A percentile compares a stretch with the other conserved stretches of the same genome.
Conservation (phyloP, 2,113 vertebrate genomes). For the Raja brachyura region DNA sequence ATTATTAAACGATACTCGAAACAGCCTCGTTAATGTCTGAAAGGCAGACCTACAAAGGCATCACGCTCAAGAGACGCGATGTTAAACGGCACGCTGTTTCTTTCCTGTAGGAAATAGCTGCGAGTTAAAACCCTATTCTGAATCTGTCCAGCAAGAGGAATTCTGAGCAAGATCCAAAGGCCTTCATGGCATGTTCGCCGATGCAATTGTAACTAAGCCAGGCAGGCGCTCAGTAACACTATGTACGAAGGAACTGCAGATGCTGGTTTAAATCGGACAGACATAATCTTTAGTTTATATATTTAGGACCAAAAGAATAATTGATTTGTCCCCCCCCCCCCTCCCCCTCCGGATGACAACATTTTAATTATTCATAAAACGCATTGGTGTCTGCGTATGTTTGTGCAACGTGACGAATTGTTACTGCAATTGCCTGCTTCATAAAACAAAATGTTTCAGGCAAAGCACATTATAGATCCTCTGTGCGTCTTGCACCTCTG, state of each 20-base stretch:
- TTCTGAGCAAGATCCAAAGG: background rate
- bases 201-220: background rate
- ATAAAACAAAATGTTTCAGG: constrained; percentile 47
- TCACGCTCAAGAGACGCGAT: background rate
- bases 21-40: background rate
- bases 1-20: background rate
- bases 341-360: background rate
- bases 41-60: background rate
- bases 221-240: no score
- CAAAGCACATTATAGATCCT: constrained; percentile 42
- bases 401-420: background rate
- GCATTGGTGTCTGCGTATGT: background rate
- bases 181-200: background rate
- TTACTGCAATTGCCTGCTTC: constrained; percentile 40
- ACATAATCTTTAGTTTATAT: background rate
- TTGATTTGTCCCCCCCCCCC: background rate
- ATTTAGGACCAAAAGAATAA: background rate
- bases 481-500: constrained; percentile 36
- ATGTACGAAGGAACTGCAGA: no score
- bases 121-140: background rate
- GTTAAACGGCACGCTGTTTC: background rate
- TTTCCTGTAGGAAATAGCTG: background rate
- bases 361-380: background rate
- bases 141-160: background rate
- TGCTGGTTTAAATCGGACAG: no score